Evolutionary conservation across 2,113 vertebrate species (phyloP).

Genomic region (Procapra przewalskii): DNA sequence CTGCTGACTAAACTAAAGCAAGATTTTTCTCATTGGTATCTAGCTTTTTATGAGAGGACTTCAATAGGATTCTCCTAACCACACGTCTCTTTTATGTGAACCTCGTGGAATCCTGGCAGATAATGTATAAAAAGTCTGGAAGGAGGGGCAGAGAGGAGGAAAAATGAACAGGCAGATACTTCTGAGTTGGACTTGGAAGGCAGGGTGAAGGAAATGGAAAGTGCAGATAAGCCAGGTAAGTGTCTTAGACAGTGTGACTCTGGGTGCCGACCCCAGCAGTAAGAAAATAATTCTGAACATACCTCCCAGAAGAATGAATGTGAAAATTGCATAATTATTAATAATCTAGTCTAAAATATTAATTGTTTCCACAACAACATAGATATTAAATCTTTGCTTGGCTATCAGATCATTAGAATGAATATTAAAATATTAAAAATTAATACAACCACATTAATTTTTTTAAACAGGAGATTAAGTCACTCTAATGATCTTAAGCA

Average conservation of each 20-base stretch:
- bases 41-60: neutral
- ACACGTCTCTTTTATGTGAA: neutral
- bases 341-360: constrained; percentile 4
- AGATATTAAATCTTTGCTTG: neutral
- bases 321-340: neutral
- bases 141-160: neutral
- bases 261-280: neutral
- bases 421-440: constrained; percentile 70
- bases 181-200: neutral
- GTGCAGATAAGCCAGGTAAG: no score
- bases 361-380: constrained; percentile 19
- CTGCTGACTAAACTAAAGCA: neutral
- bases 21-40: neutral
- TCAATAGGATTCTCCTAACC: neutral
- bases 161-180: neutral
- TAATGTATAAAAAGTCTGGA: neutral
- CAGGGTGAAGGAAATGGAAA: neutral
- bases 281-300: neutral
- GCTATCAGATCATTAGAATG: neutral
- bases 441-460: constrained; percentile 28
- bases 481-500: constrained; percentile 38
- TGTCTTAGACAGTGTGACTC: neutral
- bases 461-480: constrained; percentile 46
- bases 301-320: neutral
- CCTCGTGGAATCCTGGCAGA: neutral